phyloP scores from a whole-genome alignment of 1,140 invertebrate genomes.

The Scaptomyza graminum region DNA sequence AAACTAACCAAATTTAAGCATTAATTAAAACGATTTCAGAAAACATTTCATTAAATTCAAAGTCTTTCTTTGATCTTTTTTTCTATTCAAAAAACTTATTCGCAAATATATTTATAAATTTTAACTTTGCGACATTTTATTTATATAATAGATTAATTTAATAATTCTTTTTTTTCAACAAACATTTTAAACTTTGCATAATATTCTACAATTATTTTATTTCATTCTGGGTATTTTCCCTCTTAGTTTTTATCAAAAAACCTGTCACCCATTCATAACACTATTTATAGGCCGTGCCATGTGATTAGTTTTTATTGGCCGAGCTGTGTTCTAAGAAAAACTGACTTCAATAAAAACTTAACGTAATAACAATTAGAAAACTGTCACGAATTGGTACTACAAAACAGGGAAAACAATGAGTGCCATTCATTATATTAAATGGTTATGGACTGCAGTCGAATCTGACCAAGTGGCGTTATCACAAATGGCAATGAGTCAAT shows the following conservation, averaged over 20 bases:
- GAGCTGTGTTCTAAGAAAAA: conserved; percentile 36
- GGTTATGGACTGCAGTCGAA: conserved; percentile 43
- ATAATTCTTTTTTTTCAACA: neutral
- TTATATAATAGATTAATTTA: too few relatives aligned
- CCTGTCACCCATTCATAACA: conserved; percentile 20
- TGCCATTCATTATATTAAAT: conserved; percentile 62
- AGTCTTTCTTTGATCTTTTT: too few relatives aligned
- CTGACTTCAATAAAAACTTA: conserved; percentile 35
- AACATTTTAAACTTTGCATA: conserved; percentile 6
- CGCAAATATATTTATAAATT: too few relatives aligned
- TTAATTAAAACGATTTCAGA: too few relatives aligned
- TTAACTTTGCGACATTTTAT: too few relatives aligned
- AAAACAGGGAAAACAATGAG: conserved; percentile 52
- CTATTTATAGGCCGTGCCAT: conserved; percentile 15
- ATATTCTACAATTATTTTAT: too few relatives aligned
- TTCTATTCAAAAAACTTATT: too few relatives aligned
- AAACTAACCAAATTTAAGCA: too few relatives aligned
- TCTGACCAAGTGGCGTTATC: conserved; percentile 47
- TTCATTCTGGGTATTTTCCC: conserved; percentile 7
- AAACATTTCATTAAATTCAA: too few relatives aligned
- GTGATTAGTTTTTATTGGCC: conserved; percentile 41
- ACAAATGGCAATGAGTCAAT: conserved; percentile 63
- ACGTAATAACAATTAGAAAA: conserved; percentile 59
- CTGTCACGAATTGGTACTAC: conserved; percentile 47
- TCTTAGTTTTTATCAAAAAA: neutral